These are phyloP conservation scores for Papilio elwesi DNA, from an alignment of 2,888 invertebrate species.

Conservation along the genomic window DNA sequence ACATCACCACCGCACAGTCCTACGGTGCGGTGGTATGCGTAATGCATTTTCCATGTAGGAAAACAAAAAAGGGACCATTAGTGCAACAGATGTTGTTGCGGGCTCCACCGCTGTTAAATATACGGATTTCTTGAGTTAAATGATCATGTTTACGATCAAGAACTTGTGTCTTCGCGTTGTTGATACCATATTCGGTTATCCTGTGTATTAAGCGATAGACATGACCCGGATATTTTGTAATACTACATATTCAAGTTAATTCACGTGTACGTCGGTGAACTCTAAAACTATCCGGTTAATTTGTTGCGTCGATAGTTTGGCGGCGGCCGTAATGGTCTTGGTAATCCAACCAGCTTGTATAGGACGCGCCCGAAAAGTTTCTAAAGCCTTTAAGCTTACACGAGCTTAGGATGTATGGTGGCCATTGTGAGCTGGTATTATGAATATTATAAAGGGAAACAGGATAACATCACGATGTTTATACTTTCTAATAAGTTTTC, in stretches of 20 bases:
- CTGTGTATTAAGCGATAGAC: too few species aligned
- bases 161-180: too few species aligned
- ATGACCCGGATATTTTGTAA: neutral
- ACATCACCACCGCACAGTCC: too few species aligned
- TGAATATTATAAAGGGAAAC: slow-evolving; percentile 9
- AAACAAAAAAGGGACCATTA: too few species aligned
- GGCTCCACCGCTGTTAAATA: too few species aligned
- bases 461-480: neutral
- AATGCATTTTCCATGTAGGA: too few species aligned
- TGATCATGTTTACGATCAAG: too few species aligned
- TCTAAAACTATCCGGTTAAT: slow-evolving; percentile 15
- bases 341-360: slow-evolving; percentile 19
- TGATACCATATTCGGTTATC: too few species aligned
- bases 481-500: neutral
- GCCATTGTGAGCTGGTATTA: slow-evolving; percentile 3
- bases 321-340: slow-evolving; percentile 6
- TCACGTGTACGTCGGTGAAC: slow-evolving; percentile 2
- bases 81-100: too few species aligned
- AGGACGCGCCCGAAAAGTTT: slow-evolving; percentile 16
- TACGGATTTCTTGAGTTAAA: too few species aligned
- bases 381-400: slow-evolving; percentile 13
- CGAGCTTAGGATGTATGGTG: slow-evolving; percentile 11
- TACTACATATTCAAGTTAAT: neutral
- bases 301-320: slow-evolving; percentile 17
- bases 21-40: too few species aligned